Base-by-base conservation (phyloP, 1,140 invertebrate species). In the Scaptomyza graminum region DNA sequence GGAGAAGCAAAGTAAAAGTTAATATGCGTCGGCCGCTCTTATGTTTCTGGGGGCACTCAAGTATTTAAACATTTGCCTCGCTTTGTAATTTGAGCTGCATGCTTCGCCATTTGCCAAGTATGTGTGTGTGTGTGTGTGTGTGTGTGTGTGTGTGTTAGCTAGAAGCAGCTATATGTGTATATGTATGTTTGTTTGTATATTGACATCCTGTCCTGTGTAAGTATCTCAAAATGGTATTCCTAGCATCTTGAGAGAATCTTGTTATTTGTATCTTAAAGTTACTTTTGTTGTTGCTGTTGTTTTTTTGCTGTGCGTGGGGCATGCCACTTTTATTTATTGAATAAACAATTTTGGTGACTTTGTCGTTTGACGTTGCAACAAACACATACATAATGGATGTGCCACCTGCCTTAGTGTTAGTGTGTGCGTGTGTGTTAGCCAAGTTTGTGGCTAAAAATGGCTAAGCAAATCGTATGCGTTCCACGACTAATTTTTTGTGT, bases 11-110 rank as follows among this genome's bases (percentile, higher is more conserved):
- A 71, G 82, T 74, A 87, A 85, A 87, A 85, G 83, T 85, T 85
- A 85, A 87, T 85, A 87, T 81, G 82, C 77, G 3, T 84, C 72
- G 41, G 41, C 18, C 9, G n/a, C 31, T 9, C 31, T 34, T 34
- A 2, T 34, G 31, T 34, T 47, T 72, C n/a, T n/a, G n/a, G n/a
- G 82, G 51, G 77, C 81, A 85, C 82, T 87, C 83, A 88, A 87
- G 82, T 88, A 88, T 87, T 87, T 87, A 87, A 88, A 87, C 83
- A 88, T 87, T 87, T 88, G 83, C 79, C 12, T 70, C 71, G 82
- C 78, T 73, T 73, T 79, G 82, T 88, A 87, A 87, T 87, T 82
- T 80, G 82, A 87, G 82, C 83, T 74, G 75, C 66, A 87, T 87
- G 69, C 78, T 69, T 68, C 60, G 77, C 66, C 60, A 64, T 74